phyloP scores from a whole-genome alignment of 2,888 invertebrate genomes.

The Deilephila elpenor region DNA sequence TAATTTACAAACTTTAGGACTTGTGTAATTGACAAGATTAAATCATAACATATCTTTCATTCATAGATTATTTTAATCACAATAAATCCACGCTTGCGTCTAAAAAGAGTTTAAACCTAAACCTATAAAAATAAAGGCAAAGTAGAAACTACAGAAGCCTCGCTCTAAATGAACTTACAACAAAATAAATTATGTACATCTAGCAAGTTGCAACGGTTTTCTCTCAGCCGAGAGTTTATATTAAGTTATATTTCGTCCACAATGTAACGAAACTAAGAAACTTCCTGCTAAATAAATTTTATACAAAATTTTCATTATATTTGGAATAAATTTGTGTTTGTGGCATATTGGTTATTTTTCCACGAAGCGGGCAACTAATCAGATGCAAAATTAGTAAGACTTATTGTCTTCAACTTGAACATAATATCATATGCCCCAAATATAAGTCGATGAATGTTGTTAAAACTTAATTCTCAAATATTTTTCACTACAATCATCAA shows the following conservation, averaged over 20 bases:
- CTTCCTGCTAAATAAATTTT: background rate
- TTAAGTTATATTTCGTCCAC: slow-evolving; percentile 14
- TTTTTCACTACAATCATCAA: too few species aligned
- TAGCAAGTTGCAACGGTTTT: slow-evolving; percentile 11
- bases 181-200: slow-evolving; percentile 19
- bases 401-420: too few species aligned
- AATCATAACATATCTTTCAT: background rate
- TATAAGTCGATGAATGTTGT: too few species aligned
- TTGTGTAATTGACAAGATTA: too few species aligned
- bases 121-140: slow-evolving; percentile 31
- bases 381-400: too few species aligned
- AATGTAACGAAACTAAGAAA: background rate
- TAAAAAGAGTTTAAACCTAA: slow-evolving; percentile 29
- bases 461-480: too few species aligned
- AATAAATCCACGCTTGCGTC: background rate
- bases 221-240: slow-evolving; percentile 14
- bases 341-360: background rate
- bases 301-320: background rate
- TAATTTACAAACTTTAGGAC: too few species aligned
- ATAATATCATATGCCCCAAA: too few species aligned
- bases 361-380: too few species aligned
- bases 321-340: background rate
- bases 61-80: background rate
- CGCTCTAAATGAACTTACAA: slow-evolving; percentile 21
- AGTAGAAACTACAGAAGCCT: background rate